Conservation (phyloP, 2,888 invertebrate genomes). For the Seladonia tumulorum region DNA sequence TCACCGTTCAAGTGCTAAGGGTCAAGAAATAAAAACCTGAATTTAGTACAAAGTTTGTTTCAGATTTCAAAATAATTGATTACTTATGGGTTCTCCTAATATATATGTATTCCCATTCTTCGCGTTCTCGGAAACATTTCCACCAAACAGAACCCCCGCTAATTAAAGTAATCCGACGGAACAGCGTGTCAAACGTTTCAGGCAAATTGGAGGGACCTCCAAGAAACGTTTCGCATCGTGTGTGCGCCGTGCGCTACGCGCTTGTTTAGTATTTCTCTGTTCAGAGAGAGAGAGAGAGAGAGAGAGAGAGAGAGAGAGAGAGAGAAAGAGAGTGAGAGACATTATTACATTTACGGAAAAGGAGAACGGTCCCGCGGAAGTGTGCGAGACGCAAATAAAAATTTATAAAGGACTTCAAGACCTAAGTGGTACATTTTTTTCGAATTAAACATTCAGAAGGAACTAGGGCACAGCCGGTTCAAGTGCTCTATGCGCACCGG, state of each 20-base stretch:
- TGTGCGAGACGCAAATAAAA: slow-evolving; percentile 23
- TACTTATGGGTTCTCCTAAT: no score
- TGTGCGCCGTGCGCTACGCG: not conserved
- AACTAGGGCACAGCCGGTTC: slow-evolving; percentile 65
- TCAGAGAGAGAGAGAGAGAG: not conserved
- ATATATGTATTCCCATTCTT: no score
- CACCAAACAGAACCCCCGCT: not conserved
- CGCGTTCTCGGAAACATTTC: not conserved
- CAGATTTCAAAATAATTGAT: no score
- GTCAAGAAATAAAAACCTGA: no score
- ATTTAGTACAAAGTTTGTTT: no score
- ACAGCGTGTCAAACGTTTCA: not conserved
- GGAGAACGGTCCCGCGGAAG: not conserved
- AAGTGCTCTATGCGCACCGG: slow-evolving; percentile 51
- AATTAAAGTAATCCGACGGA: not conserved
- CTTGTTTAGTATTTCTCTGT: not conserved
- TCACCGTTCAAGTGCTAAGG: no score
- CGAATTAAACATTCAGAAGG: slow-evolving; percentile 62
- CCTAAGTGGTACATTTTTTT: slow-evolving; percentile 53
- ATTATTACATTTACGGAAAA: not conserved
- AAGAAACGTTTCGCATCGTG: not conserved
- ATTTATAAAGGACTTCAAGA: slow-evolving; percentile 38
- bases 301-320: no score
- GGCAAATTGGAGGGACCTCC: not conserved
- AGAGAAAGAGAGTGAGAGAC: no score